A percentile compares a stretch with the other conserved stretches of the same genome.
phyloP scores from a whole-genome alignment of 2,888 invertebrate species.

The Ecliptopera silaceata region DNA sequence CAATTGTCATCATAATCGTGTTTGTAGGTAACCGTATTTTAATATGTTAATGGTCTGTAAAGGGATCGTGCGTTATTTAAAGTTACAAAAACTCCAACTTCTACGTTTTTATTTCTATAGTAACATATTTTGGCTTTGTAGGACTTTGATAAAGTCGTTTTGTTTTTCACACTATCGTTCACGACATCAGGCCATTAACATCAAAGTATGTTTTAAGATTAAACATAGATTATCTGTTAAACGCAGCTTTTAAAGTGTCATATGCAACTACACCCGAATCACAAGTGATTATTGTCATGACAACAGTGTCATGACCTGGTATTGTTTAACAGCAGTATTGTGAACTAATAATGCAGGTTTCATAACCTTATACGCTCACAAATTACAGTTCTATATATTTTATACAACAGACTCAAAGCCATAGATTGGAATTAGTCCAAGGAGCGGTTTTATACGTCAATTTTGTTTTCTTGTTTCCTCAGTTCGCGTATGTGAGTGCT shows the following conservation, averaged over 20 bases:
- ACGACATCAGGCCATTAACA: slow-evolving; percentile 24
- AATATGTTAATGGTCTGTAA: slow-evolving; percentile 28
- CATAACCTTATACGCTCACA: slow-evolving; percentile 49
- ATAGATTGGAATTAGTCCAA: slow-evolving; percentile 64
- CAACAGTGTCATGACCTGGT: too few relatives aligned
- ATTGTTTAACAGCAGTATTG: slow-evolving; percentile 15
- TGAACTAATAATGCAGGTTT: slow-evolving; percentile 49
- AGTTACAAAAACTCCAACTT: slow-evolving; percentile 13
- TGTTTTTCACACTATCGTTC: slow-evolving; percentile 20
- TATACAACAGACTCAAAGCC: slow-evolving; percentile 58
- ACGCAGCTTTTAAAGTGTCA: neutral
- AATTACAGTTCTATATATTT: slow-evolving; percentile 61
- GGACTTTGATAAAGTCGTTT: slow-evolving; percentile 21
- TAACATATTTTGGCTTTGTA: slow-evolving; percentile 9
- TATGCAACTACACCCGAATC: slow-evolving; percentile 5
- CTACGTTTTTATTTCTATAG: neutral
- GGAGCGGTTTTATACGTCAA: slow-evolving; percentile 77
- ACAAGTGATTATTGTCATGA: slow-evolving; percentile 17
- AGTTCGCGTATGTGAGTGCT: slow-evolving; percentile 78
- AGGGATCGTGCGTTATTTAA: slow-evolving; percentile 14
- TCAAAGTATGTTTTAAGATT: slow-evolving; percentile 13
- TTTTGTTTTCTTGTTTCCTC: slow-evolving; percentile 79
- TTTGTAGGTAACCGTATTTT: slow-evolving; percentile 40
- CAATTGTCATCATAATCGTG: slow-evolving; percentile 49
- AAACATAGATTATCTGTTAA: neutral